Conservation (phyloP, 2,888 invertebrate genomes). For the Drosophila merina region DNA sequence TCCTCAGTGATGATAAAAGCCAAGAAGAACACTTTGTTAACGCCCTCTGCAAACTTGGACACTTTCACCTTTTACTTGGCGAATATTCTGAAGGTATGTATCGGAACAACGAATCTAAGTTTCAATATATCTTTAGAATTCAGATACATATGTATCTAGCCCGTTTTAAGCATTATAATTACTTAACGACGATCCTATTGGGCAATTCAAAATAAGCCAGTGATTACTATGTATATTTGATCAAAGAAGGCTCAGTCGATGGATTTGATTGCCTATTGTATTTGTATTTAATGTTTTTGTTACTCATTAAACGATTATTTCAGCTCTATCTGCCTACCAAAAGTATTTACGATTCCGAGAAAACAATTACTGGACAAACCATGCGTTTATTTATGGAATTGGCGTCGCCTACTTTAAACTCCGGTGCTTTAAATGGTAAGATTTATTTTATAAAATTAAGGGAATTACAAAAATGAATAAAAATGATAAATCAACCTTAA, state of each 20-base stretch:
- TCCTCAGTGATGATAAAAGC: constrained; percentile 9
- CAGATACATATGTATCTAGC: neutral
- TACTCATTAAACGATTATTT: constrained; percentile 53
- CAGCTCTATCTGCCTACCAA: constrained; percentile 99
- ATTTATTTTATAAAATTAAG: constrained; percentile 63
- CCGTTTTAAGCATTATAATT: neutral
- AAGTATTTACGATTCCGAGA: constrained; percentile 92
- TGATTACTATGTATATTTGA: neutral
- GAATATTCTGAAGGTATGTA: constrained; percentile 95
- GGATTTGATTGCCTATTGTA: no score
- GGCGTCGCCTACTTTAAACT: constrained; percentile 98
- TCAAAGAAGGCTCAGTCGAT: no score
- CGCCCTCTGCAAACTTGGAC: constrained; percentile 97
- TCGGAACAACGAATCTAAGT: neutral
- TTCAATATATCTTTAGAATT: neutral
- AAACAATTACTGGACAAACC: constrained; percentile 91
- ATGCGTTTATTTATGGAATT: constrained; percentile 95
- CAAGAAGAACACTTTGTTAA: constrained; percentile 85
- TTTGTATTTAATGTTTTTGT: no score
- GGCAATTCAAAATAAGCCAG: neutral
- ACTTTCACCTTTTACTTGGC: constrained; percentile 95
- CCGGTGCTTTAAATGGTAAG: constrained; percentile 98
- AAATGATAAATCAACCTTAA: neutral
- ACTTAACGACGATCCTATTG: neutral
- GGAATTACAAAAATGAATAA: neutral